Evolutionary conservation across 2,113 vertebrate genomes (phyloP).

Genomic region (Megaceryle torquata): DNA sequence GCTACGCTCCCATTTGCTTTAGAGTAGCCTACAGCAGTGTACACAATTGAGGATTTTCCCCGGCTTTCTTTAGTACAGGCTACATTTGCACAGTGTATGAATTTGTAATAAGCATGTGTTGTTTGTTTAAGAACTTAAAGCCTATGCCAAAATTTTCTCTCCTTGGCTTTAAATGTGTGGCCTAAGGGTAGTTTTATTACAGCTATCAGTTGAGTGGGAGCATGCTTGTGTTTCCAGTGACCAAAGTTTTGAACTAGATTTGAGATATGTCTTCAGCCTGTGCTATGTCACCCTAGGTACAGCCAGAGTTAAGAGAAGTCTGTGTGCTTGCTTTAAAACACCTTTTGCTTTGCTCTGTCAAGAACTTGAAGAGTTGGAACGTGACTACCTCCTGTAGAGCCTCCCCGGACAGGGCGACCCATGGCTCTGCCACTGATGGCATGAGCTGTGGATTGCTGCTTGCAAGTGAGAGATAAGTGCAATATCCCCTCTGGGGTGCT

Average conservation of each 20-base stretch:
- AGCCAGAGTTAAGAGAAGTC: background rate
- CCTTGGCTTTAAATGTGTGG: slow-evolving; percentile 14
- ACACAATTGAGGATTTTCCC: slow-evolving; percentile 5
- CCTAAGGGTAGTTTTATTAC: slow-evolving; percentile 8
- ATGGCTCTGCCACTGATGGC: fast-evolving
- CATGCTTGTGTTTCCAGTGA: background rate
- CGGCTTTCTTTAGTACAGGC: background rate
- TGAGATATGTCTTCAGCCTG: fast-evolving
- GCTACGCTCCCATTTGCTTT: background rate
- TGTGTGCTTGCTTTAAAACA: background rate
- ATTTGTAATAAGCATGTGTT: background rate
- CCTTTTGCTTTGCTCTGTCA: background rate
- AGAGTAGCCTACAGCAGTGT: background rate
- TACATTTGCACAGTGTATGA: background rate
- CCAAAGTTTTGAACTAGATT: background rate
- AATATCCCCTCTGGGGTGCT: background rate
- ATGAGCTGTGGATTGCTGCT: background rate
- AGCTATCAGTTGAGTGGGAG: background rate
- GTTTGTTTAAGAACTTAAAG: slow-evolving; percentile 19
- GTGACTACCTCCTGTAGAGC: background rate
- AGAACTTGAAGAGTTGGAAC: background rate
- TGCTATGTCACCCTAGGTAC: fast-evolving
- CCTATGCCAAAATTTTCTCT: background rate
- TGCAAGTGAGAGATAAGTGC: background rate
- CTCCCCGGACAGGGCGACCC: background rate